Conservation (phyloP, 2,113 vertebrate genomes). For the Leiothrix lutea region DNA sequence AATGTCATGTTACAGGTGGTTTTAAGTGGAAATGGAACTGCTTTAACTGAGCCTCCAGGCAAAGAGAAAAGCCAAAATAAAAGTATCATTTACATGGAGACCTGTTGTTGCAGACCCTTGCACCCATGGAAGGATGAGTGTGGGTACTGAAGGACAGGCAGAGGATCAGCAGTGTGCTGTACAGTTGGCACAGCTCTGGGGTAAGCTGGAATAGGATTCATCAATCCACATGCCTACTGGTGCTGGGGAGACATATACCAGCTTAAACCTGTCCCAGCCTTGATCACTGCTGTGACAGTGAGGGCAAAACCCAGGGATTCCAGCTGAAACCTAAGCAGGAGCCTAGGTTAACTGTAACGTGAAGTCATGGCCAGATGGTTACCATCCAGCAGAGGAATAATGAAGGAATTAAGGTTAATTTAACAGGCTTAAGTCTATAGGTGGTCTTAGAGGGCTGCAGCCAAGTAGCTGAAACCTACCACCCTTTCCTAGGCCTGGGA, state of each 20-base stretch:
- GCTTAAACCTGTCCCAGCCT: not conserved
- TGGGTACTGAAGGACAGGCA: not conserved
- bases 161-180: not conserved
- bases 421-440: conserved; percentile 54
- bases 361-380: conserved; percentile 40
- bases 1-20: not conserved
- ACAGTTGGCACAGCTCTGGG: not conserved
- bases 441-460: conserved; percentile 34
- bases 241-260: not conserved
- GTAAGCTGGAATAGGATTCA: not conserved
- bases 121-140: not conserved
- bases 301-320: not conserved
- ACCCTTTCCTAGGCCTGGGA: not conserved
- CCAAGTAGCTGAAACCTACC: conserved; percentile 24
- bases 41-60: not conserved
- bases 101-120: not conserved
- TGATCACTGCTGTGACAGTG: not conserved
- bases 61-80: not conserved
- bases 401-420: conserved; percentile 53
- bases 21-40: not conserved
- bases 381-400: conserved; percentile 44
- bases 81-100: not conserved
- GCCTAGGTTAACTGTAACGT: not conserved
- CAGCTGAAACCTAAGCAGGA: conserved; percentile 20
- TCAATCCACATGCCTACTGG: not conserved